Base-by-base conservation (phyloP, 2,797 vertebrate genomes). In the Zenarchopterus dispar region DNA sequence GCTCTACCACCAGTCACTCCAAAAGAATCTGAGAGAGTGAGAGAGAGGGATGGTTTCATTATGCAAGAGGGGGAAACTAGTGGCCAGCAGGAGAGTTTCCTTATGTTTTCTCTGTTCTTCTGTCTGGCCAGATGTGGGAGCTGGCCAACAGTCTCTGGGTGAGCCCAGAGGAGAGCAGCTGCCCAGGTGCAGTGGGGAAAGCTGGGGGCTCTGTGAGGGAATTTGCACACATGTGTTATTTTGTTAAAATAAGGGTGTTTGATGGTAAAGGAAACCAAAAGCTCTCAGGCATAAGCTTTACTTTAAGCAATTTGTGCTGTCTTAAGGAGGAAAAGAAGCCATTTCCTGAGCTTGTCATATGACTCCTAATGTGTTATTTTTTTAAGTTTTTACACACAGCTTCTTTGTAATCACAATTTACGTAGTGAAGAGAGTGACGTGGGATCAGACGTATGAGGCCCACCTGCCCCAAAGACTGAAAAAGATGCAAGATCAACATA, bases 41-140 rank as follows among this genome's bases (percentile, higher is more conserved):
- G 50, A 62, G 68, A 56, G 73, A 58, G 54, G 46, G 55, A 67
- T 48, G 48, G 63, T 69, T 80, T 82, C 42, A 67, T 70, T 58
- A 72, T 80, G 79, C 68, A 70, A 70, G 76, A 67, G 9, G 78
- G 67, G 73, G 80, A 52, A 72, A 82, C 79, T 81, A 84, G 86
- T 51, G 84, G 84, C 81, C 52, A 63, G 78, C 60, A 63, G 65
- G 79, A 84, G 84, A 81, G 85, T 88, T 88, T 89, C 81, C 76
- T 67, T 16, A 65, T 85, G 66, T 83, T 84, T 87, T 86, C 77
- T 75, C 70, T 78, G 80, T 81, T 86, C 80, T 75, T 87, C 69
- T 81, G 74, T 87, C 82, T 88, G 75, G 81, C 88, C 91, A 93
- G 90, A 93, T 93, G 91, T 91, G 87, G 69, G 85, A 88, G 81